These are phyloP conservation scores for Pterophyllum scalare DNA, from an alignment of 2,113 vertebrate species.

Conservation along the genomic window DNA sequence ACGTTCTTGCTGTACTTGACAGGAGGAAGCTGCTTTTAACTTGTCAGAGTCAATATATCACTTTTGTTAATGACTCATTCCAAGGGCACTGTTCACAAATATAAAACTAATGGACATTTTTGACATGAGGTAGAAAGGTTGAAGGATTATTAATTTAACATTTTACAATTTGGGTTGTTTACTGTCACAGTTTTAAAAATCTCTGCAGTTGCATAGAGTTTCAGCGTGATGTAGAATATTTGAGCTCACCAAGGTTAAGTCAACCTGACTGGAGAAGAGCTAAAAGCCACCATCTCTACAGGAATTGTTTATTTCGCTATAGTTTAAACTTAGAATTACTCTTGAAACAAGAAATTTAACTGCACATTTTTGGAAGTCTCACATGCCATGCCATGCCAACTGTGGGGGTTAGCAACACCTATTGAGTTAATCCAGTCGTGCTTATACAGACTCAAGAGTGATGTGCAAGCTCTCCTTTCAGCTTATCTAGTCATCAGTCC, in stretches of 20 bases:
- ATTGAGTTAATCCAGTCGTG: neutral
- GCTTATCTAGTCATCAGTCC: neutral
- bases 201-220: neutral
- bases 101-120: neutral
- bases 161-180: neutral
- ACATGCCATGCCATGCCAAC: neutral
- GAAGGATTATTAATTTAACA: neutral
- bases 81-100: neutral
- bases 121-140: neutral
- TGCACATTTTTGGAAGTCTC: neutral
- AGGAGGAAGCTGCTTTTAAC: conserved; percentile 27
- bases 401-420: neutral
- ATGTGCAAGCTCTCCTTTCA: neutral
- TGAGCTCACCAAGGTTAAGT: neutral
- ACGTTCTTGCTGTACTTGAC: neutral
- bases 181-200: neutral
- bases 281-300: neutral
- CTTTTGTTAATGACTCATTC: conserved; percentile 5
- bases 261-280: neutral
- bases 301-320: neutral
- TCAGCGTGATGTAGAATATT: neutral
- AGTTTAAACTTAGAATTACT: neutral
- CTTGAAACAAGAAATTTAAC: neutral
- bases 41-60: conserved; percentile 40
- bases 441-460: neutral